These are phyloP conservation scores for Bagarius yarrelli DNA, from an alignment of 2,113 vertebrate genomes.

Conservation along the genomic window DNA sequence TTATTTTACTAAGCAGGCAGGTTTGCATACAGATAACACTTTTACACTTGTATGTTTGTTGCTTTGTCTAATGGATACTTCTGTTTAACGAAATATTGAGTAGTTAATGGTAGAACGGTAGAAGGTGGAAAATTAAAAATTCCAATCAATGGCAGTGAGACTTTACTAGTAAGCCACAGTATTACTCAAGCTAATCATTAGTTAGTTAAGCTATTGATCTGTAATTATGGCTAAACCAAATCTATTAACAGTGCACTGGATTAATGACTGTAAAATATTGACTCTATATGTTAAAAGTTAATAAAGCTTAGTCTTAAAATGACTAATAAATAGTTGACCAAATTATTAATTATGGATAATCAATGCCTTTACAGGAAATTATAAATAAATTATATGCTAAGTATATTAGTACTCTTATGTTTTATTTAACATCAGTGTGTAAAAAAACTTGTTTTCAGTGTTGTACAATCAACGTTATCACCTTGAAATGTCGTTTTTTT, in stretches of 20 bases:
- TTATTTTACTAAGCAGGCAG: too few species aligned
- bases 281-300: background rate
- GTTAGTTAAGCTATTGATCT: background rate
- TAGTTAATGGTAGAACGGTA: background rate
- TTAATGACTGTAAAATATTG: background rate
- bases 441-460: background rate
- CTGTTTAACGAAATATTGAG: background rate
- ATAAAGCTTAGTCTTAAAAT: background rate
- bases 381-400: background rate
- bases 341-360: background rate
- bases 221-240: background rate
- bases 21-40: too few species aligned
- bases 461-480: conserved; percentile 9
- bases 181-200: conserved; percentile 6
- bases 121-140: background rate
- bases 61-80: background rate
- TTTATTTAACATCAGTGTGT: background rate
- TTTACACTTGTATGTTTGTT: background rate
- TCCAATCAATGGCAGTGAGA: background rate
- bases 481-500: conserved; percentile 26
- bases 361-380: background rate
- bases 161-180: background rate
- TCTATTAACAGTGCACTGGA: background rate
- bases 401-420: background rate
- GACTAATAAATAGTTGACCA: background rate